Conservation (phyloP, 2,113 vertebrate genomes). For the Phoenicopterus ruber region DNA sequence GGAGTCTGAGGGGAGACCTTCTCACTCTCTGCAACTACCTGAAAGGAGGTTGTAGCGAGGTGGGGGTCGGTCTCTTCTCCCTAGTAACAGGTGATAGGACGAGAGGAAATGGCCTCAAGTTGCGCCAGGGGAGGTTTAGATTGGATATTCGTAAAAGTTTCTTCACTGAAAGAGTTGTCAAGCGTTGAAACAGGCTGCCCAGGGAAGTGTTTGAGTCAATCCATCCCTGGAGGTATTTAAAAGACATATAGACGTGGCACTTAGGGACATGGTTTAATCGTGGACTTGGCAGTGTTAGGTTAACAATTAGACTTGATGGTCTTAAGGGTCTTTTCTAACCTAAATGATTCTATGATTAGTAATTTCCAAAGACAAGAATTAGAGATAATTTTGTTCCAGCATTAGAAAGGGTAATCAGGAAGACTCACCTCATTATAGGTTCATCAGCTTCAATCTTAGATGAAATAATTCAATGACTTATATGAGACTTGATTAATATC, state of each 20-base stretch:
- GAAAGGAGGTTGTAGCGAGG: rapidly evolving
- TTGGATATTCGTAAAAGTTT: background rate
- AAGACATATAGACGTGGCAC: rapidly evolving
- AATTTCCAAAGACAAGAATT: background rate
- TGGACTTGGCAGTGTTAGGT: background rate
- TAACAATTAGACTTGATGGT: rapidly evolving
- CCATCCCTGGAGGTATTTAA: background rate
- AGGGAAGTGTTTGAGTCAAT: background rate
- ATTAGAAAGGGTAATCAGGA: background rate
- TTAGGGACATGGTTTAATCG: background rate
- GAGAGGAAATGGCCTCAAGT: background rate
- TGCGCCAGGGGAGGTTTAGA: background rate
- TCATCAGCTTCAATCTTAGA: background rate
- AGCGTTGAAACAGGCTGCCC: background rate
- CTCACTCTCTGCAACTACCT: rapidly evolving
- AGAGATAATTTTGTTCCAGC: background rate
- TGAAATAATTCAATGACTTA: background rate
- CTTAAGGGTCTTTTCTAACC: background rate
- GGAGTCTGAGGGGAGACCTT: rapidly evolving
- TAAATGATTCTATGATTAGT: background rate
- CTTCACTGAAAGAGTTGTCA: rapidly evolving
- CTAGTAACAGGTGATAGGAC: background rate
- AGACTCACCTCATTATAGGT: background rate
- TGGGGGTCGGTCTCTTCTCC: rapidly evolving
- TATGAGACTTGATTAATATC: background rate